phyloP scores from a whole-genome alignment of 1,140 invertebrate species.

The Formica selysi region DNA sequence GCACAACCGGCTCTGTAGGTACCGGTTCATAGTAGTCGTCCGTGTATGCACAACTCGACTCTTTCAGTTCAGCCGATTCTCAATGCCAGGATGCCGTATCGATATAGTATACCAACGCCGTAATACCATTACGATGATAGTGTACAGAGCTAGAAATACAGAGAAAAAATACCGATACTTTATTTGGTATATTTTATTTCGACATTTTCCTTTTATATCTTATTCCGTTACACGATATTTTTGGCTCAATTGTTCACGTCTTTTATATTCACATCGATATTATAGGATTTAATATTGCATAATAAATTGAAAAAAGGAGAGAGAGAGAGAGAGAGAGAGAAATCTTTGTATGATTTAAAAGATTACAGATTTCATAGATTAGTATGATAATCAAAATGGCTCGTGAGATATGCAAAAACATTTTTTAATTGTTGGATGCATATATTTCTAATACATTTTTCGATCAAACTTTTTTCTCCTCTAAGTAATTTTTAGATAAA shows the following conservation, averaged over 20 bases:
- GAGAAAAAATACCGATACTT: constrained; percentile 5
- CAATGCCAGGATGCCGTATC: constrained; percentile 65
- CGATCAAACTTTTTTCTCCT: too few species aligned
- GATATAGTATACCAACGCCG: not conserved
- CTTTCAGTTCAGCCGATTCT: constrained; percentile 69
- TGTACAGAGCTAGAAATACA: not conserved
- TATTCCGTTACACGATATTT: not conserved
- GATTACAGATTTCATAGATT: too few species aligned
- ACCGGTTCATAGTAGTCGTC: not conserved
- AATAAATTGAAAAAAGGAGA: not conserved
- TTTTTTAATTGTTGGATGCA: too few species aligned
- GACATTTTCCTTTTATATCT: not conserved
- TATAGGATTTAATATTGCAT: not conserved
- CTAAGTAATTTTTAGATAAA: too few species aligned
- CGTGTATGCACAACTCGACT: constrained; percentile 43
- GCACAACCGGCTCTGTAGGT: constrained; percentile 55
- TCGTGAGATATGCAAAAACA: too few species aligned
- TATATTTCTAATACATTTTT: too few species aligned
- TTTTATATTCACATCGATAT: not conserved
- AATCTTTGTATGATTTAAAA: too few species aligned
- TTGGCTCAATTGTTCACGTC: not conserved
- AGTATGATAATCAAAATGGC: too few species aligned
- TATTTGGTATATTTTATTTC: not conserved
- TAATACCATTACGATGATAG: not conserved
- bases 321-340: too few species aligned